A percentile compares a stretch with the other conserved stretches of the same genome.
Conservation (phyloP, 2,797 vertebrate species). For the Hydrocynus forskahlii region DNA sequence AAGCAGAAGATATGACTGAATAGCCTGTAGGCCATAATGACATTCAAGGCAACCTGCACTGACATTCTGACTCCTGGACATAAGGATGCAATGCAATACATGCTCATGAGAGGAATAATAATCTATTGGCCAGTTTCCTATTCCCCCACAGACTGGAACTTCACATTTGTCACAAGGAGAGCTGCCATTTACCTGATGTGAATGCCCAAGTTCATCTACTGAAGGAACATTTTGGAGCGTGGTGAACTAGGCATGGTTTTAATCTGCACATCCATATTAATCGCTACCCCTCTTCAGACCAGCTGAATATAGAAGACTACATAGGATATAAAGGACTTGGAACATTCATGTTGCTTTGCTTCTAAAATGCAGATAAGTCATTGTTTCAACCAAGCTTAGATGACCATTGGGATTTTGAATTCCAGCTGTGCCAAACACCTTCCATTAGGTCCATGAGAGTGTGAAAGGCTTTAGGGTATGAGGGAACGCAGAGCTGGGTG, state of each 20-base stretch:
- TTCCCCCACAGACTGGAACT: not conserved
- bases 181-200: not conserved
- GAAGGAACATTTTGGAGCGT: not conserved
- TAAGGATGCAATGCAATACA: not conserved
- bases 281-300: not conserved
- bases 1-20: not conserved
- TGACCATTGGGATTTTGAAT: constrained; percentile 4
- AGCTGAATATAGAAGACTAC: not conserved
- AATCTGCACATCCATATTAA: constrained; percentile 19
- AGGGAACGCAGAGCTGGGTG: not conserved
- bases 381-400: not conserved
- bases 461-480: constrained; percentile 26
- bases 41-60: not conserved
- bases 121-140: not conserved
- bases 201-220: not conserved
- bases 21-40: not conserved
- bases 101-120: constrained; percentile 6
- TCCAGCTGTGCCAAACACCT: not conserved
- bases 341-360: not conserved
- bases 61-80: not conserved
- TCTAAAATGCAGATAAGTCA: constrained; percentile 10
- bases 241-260: not conserved
- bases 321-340: not conserved
- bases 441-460: constrained; percentile 17
- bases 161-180: not conserved